Conservation (phyloP, 2,797 vertebrate species). For the Myripristis murdjan region DNA sequence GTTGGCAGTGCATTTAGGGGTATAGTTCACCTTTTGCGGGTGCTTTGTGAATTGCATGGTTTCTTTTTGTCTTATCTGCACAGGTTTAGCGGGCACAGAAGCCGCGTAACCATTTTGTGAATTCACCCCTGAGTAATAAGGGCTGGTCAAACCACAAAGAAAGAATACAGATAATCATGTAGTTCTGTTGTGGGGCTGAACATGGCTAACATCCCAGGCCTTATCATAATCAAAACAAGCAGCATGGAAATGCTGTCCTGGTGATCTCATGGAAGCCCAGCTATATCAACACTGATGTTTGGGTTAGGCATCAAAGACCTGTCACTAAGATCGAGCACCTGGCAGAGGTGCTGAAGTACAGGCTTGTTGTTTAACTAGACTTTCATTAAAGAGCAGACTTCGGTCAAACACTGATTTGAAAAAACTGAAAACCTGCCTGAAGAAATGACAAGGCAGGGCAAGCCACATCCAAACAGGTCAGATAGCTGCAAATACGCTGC, state of each 20-base stretch:
- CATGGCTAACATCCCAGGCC: conserved; percentile 63
- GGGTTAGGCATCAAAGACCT: conserved; percentile 79
- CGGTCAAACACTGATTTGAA: conserved; percentile 77
- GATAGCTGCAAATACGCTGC: conserved; percentile 25
- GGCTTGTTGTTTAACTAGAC: conserved; percentile 68
- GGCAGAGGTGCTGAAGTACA: conserved; percentile 71
- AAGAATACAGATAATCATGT: conserved; percentile 22
- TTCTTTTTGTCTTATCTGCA: too few species aligned
- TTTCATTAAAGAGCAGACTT: conserved; percentile 51
- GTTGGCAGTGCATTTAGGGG: too few species aligned
- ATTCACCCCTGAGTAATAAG: too few species aligned
- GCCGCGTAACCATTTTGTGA: too few species aligned
- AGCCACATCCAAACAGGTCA: conserved; percentile 29
- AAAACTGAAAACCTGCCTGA: conserved; percentile 61
- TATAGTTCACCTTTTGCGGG: too few species aligned
- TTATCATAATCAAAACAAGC: conserved; percentile 78
- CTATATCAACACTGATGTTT: conserved; percentile 73
- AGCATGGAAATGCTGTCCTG: conserved; percentile 57
- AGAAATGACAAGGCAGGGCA: conserved; percentile 66
- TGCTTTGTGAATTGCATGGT: too few species aligned
- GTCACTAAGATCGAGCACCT: conserved; percentile 75
- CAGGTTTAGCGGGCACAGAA: too few species aligned
- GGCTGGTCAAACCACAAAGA: neutral
- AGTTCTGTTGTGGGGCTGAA: conserved; percentile 47
- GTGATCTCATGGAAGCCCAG: conserved; percentile 69